Evolutionary conservation across 37 sponge, comb jelly and placozoan species (phyloP), one percentile per base, ranked within the genome.

Genomic region (Beroe ovata): DNA sequence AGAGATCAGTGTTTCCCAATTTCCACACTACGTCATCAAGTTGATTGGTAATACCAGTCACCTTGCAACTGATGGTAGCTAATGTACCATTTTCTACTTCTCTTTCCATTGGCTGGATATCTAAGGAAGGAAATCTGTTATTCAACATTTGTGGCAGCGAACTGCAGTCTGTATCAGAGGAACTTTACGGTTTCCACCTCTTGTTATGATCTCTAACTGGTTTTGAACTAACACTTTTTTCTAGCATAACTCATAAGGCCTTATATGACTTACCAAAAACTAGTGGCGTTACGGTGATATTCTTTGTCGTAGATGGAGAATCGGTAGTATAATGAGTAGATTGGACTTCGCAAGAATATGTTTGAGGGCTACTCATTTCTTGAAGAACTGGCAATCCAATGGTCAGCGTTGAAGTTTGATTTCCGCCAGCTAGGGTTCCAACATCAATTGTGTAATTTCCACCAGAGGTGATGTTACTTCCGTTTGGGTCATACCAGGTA

Each of bases 51-150:
- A 66, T 66, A 6, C 69, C 69, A 1, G 69, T 66, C 2, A 66
- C 16, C 25, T 34, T 18, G 16, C 69, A 66, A 30, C 36, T 34
- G 33, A 66, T 30, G 19, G 69, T 66, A 4, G 69, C 69, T 29
- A 29, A 18, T 11, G 69, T 66, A 6, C 6, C 8, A 30, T 11
- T 66, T 18, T 66, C 69, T 1, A 66, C 36, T 18, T 66, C 69
- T 16, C 34, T 66, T 18, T 66, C 30, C 0, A 32, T 30, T 3
- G 69, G 35, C 8, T 2, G 1, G 6, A 66, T 37, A 8, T 16
- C 69, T 66, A 18, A 6, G 34, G 34, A 66, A 66, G 18, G 69
- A 37, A 66, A 62, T n/a, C n/a, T n/a, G n/a, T n/a, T n/a, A n/a
- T n/a, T n/a, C n/a, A n/a, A n/a, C 59, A 58, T 19, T 16, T 19